A percentile compares a stretch with the other conserved stretches of the same genome.
Conservation (phyloP, 2,113 vertebrate species). For the Trinectes maculatus region DNA sequence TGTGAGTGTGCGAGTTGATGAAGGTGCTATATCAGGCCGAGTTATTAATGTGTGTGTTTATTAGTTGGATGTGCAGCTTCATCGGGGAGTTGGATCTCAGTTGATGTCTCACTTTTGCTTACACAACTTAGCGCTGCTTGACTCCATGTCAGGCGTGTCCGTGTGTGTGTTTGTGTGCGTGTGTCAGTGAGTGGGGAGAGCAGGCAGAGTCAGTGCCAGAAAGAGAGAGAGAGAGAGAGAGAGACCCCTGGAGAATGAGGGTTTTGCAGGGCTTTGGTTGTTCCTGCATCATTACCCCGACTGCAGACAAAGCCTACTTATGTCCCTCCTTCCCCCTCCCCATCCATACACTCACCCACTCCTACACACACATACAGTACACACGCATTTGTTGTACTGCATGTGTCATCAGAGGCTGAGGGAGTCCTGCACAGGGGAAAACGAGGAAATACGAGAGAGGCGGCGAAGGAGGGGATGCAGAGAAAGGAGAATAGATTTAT, state of each 20-base stretch:
- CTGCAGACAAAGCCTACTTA: conserved; percentile 77
- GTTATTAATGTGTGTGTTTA: conserved; percentile 69
- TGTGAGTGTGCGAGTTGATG: conserved; percentile 22
- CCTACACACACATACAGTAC: conserved; percentile 20
- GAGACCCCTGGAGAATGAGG: conserved; percentile 69
- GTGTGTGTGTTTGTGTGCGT: conserved; percentile 70
- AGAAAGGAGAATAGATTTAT: conserved; percentile 77
- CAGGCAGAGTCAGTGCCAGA: conserved; percentile 78
- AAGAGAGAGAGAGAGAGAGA: conserved; percentile 20
- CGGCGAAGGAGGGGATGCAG: conserved; percentile 53
- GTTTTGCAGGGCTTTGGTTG: conserved; percentile 74
- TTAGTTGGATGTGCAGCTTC: conserved; percentile 44
- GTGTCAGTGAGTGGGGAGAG: conserved; percentile 50
- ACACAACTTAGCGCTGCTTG: conserved; percentile 68
- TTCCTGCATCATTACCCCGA: conserved; percentile 79
- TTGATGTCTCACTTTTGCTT: conserved; percentile 68
- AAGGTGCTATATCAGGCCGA: conserved; percentile 22
- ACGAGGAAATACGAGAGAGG: conserved; percentile 63
- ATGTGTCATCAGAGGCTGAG: conserved; percentile 69
- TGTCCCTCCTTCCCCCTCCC: conserved; percentile 57
- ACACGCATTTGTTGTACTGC: conserved; percentile 36
- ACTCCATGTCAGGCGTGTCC: conserved; percentile 48
- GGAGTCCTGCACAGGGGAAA: conserved; percentile 72
- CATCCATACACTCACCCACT: conserved; percentile 34
- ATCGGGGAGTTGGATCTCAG: conserved; percentile 52